Conservation (phyloP, 2,113 vertebrate species). For the Corythoichthys haematopterus region DNA sequence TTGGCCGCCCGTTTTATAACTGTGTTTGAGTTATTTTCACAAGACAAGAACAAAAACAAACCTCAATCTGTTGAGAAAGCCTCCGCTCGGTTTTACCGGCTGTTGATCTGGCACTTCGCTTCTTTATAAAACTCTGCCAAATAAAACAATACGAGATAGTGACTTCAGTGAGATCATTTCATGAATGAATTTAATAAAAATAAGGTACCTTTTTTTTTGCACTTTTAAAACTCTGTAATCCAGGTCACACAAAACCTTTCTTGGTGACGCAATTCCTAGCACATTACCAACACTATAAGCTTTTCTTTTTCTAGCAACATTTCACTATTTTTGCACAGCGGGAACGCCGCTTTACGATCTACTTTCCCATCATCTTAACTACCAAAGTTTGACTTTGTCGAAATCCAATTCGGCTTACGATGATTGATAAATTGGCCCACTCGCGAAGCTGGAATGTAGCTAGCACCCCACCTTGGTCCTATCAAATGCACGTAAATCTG, state of each 20-base stretch:
- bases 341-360: background rate
- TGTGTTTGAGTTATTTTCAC: background rate
- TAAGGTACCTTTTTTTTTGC: no score
- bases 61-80: slow-evolving; percentile 79
- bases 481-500: background rate
- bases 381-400: background rate
- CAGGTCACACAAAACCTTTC: background rate
- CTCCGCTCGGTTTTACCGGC: slow-evolving; percentile 83
- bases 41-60: slow-evolving; percentile 15
- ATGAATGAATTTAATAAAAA: background rate
- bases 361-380: background rate
- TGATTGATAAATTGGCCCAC: no score
- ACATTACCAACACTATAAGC: background rate
- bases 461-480: no score
- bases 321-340: no score
- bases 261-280: background rate
- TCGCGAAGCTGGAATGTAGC: no score
- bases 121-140: slow-evolving; percentile 84
- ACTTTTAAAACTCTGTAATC: background rate
- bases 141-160: slow-evolving; percentile 19
- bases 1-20: background rate
- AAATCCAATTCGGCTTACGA: background rate
- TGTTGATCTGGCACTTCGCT: slow-evolving; percentile 78
- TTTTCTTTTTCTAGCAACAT: no score
- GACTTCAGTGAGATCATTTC: background rate